These are phyloP conservation scores for Pituophis catenifer DNA, from an alignment of 2,113 vertebrate genomes.

Conservation along the genomic window DNA sequence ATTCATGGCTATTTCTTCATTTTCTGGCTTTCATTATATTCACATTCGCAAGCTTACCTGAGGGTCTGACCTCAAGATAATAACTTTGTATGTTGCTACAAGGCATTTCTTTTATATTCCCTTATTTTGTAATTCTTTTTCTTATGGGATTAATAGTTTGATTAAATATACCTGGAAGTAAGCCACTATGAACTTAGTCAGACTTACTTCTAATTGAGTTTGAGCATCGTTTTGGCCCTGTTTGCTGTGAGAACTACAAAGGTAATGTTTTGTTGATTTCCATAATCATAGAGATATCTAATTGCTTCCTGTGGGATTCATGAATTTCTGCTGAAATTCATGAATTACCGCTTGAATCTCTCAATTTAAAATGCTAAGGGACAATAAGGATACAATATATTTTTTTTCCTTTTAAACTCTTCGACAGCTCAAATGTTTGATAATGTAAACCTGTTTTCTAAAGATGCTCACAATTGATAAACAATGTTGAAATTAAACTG, in stretches of 20 bases:
- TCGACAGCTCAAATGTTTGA: neutral
- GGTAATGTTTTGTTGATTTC: neutral
- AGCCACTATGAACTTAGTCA: neutral
- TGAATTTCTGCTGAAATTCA: neutral
- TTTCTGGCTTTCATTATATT: neutral
- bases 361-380: neutral
- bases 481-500: neutral
- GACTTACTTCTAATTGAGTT: neutral
- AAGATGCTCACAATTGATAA: neutral
- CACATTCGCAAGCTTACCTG: slow-evolving; percentile 6
- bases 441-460: neutral
- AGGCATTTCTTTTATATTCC: neutral
- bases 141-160: neutral
- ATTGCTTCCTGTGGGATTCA: neutral
- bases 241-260: neutral
- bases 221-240: neutral
- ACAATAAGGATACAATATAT: neutral
- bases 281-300: neutral
- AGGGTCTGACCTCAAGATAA: slow-evolving; percentile 1
- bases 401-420: neutral
- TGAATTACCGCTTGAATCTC: neutral
- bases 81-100: slow-evolving; percentile 1
- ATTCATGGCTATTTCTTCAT: neutral
- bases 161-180: neutral
- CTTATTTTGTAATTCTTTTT: neutral